Evolutionary conservation across 2,888 invertebrate genomes (phyloP).

Genomic region (Drosophila nigritarsus): DNA sequence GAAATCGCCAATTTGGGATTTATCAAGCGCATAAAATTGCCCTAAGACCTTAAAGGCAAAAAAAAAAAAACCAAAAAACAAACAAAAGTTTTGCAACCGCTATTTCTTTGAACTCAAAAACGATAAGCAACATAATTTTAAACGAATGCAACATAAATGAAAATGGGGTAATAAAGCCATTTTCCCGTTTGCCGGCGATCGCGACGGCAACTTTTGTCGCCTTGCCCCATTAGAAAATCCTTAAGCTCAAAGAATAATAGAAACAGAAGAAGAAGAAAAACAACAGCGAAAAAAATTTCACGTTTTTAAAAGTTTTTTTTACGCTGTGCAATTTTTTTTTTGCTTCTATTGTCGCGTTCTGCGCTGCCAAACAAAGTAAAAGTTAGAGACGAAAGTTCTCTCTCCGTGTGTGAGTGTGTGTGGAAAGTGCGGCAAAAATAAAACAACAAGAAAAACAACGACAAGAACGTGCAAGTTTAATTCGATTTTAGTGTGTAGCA

Average conservation of each 20-base stretch:
- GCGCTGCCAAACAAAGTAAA: constrained; percentile 75
- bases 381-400: constrained; percentile 76
- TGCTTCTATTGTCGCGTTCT: constrained; percentile 43
- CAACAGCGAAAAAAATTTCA: constrained; percentile 38
- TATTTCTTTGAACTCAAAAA: constrained; percentile 39
- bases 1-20: constrained; percentile 18
- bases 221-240: constrained; percentile 60
- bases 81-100: constrained; percentile 14
- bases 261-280: constrained; percentile 11
- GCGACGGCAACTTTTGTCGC: constrained; percentile 47
- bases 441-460: constrained; percentile 29
- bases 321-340: constrained; percentile 29
- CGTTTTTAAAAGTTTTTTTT: constrained; percentile 61
- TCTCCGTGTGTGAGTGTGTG: constrained; percentile 45
- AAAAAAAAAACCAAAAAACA: neutral
- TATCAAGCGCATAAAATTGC: constrained; percentile 24
- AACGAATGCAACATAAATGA: constrained; percentile 35
- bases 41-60: constrained; percentile 5
- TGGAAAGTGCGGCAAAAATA: constrained; percentile 66
- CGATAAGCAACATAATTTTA: constrained; percentile 52
- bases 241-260: constrained; percentile 33
- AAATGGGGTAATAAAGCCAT: constrained; percentile 28
- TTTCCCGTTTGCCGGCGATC: constrained; percentile 22
- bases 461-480: constrained; percentile 70
- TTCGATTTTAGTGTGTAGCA: constrained; percentile 79